These are phyloP conservation scores for Drosophila lini DNA, from an alignment of 1,140 invertebrate genomes.

Conservation along the genomic window DNA sequence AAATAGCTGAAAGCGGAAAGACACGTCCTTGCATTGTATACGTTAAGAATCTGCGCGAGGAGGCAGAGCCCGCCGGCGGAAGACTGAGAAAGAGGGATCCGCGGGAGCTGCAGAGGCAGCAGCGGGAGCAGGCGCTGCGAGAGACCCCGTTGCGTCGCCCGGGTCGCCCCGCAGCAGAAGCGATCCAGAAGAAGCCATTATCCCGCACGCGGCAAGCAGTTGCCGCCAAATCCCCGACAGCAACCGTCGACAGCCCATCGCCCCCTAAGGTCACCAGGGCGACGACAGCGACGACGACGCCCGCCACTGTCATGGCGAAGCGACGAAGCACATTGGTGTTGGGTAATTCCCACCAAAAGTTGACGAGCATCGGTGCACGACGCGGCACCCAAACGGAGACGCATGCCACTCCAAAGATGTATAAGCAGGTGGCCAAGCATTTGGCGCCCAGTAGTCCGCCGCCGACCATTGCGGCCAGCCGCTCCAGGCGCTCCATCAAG, in stretches of 20 bases:
- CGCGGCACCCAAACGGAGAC: slow-evolving; percentile 28
- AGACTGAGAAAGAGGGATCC: slow-evolving; percentile 18
- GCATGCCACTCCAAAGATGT: slow-evolving; percentile 50
- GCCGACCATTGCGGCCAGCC: slow-evolving; percentile 75
- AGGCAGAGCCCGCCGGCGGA: slow-evolving; percentile 5
- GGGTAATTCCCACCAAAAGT: slow-evolving; percentile 12
- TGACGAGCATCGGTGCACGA: not conserved
- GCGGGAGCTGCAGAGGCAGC: slow-evolving; percentile 15
- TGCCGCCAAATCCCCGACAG: not conserved
- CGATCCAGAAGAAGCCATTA: not conserved
- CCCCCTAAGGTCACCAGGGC: slow-evolving; percentile 6
- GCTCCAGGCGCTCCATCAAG: slow-evolving; percentile 80
- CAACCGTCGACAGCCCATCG: not conserved
- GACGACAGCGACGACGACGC: not conserved
- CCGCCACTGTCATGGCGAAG: slow-evolving; percentile 16
- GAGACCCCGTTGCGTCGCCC: slow-evolving; percentile 5
- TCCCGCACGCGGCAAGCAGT: slow-evolving; percentile 12
- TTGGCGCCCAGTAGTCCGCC: slow-evolving; percentile 45
- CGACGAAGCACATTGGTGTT: slow-evolving; percentile 21
- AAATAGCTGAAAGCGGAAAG: slow-evolving; percentile 60
- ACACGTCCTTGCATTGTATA: slow-evolving; percentile 74
- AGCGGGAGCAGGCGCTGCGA: slow-evolving; percentile 3
- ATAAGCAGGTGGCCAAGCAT: slow-evolving; percentile 39
- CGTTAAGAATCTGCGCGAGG: slow-evolving; percentile 60
- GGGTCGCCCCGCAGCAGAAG: not conserved